Conservation (phyloP, 2,113 vertebrate species). For the Eptatretus burgeri region DNA sequence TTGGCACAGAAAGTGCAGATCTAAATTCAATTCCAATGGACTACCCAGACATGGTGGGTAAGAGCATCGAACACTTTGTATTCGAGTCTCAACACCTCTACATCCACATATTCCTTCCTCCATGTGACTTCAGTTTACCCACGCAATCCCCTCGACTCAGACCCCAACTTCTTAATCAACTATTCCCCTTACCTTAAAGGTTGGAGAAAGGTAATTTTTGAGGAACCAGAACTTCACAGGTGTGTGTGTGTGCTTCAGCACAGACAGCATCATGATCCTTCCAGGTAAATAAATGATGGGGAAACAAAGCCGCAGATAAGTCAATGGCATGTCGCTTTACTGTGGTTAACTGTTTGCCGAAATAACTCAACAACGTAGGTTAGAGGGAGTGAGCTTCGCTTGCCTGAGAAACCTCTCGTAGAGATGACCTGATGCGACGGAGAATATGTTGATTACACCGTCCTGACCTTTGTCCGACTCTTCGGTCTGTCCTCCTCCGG, state of each 20-base stretch:
- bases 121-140: too few relatives aligned
- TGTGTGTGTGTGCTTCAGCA: constrained; percentile 76
- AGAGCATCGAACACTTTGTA: too few relatives aligned
- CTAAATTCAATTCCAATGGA: too few relatives aligned
- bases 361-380: background rate
- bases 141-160: too few relatives aligned
- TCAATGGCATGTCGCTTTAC: background rate
- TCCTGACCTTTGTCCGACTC: constrained; percentile 62
- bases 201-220: constrained; percentile 91
- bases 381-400: constrained; percentile 7
- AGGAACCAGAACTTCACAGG: constrained; percentile 98
- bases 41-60: too few relatives aligned
- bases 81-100: too few relatives aligned
- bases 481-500: constrained; percentile 42
- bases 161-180: too few relatives aligned
- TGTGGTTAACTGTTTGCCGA: background rate
- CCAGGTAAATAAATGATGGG: constrained; percentile 3
- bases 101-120: too few relatives aligned
- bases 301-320: constrained; percentile 9
- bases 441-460: constrained; percentile 85
- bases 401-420: constrained; percentile 89
- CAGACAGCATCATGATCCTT: constrained; percentile 98
- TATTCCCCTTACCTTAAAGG: constrained; percentile 42
- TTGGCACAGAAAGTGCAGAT: background rate
- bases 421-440: constrained; percentile 74